Conservation (phyloP, 2,113 vertebrate genomes). For the Melanostigma gelatinosum region DNA sequence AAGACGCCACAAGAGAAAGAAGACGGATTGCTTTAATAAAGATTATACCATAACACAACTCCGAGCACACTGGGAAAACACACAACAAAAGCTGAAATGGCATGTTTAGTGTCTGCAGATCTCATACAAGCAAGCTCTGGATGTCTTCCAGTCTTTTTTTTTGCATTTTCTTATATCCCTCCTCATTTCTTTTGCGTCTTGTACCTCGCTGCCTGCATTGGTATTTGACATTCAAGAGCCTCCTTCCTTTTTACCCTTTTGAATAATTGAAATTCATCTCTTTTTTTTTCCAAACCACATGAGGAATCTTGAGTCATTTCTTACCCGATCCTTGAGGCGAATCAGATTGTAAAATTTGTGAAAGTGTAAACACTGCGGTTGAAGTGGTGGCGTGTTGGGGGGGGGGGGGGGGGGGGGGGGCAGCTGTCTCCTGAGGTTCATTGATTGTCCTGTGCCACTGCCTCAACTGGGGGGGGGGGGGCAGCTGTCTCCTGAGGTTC, state of each 20-base stretch:
- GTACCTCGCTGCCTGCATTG: conserved; percentile 53
- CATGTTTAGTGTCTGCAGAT: conserved; percentile 61
- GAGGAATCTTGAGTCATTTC: conserved; percentile 53
- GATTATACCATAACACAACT: conserved; percentile 49
- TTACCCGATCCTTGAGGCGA: conserved; percentile 57
- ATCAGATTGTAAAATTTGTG: conserved; percentile 66
- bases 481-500: conserved; percentile 25
- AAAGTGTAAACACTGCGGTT: conserved; percentile 63
- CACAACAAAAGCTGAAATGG: conserved; percentile 56
- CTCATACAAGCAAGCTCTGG: conserved; percentile 34
- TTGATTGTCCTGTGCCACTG: conserved; percentile 39
- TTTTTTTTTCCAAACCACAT: conserved; percentile 50
- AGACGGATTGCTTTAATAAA: conserved; percentile 74
- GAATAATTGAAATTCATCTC: conserved; percentile 76
- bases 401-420: not conserved
- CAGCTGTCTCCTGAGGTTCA: conserved; percentile 27
- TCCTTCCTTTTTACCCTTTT: conserved; percentile 59
- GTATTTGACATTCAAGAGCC: conserved; percentile 69
- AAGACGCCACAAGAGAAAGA: conserved; percentile 46
- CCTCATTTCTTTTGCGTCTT: conserved; percentile 22
- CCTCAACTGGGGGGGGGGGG: conserved; percentile 2
- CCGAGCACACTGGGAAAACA: conserved; percentile 47
- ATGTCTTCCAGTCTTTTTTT: conserved; percentile 34
- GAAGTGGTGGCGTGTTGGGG: conserved; percentile 47
- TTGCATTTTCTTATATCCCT: conserved; percentile 37